phyloP scores from a whole-genome alignment of 1,140 invertebrate genomes.

The Arctopsyche grandis region DNA sequence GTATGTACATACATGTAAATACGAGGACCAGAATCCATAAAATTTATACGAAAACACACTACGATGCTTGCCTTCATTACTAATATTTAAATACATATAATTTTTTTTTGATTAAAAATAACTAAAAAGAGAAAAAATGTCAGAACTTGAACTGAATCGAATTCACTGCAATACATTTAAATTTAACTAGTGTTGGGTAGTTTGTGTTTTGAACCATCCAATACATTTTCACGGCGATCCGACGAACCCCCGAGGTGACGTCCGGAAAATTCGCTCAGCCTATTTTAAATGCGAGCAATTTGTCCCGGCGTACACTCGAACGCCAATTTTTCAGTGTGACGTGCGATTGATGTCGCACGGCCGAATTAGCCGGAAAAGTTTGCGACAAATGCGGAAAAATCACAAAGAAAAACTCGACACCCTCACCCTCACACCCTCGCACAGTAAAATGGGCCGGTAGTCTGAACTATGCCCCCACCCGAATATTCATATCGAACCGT shows the following conservation, averaged over 20 bases:
- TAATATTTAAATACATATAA: no score
- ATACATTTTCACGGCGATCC: no score
- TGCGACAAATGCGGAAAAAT: conserved; percentile 5
- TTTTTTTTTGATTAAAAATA: no score
- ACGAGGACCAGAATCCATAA: no score
- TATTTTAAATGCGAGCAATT: conserved; percentile 19
- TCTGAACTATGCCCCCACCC: not conserved
- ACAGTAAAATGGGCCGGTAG: not conserved
- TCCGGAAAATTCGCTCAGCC: conserved; percentile 8
- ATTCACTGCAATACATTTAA: no score
- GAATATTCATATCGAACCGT: conserved; percentile 14
- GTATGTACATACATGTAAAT: no score
- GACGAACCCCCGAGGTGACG: not conserved
- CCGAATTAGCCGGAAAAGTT: not conserved
- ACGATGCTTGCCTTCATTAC: no score
- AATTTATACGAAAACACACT: no score
- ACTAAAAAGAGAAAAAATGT: no score
- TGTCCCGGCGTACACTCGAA: conserved; percentile 1
- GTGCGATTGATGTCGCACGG: not conserved
- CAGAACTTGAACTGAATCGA: no score
- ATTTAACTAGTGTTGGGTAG: no score
- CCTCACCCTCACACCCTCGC: not conserved
- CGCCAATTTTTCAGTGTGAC: not conserved
- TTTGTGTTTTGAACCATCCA: no score
- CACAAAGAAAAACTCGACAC: not conserved